phyloP scores from a whole-genome alignment of 1,140 invertebrate species.

The Drosophila bipectinata region DNA sequence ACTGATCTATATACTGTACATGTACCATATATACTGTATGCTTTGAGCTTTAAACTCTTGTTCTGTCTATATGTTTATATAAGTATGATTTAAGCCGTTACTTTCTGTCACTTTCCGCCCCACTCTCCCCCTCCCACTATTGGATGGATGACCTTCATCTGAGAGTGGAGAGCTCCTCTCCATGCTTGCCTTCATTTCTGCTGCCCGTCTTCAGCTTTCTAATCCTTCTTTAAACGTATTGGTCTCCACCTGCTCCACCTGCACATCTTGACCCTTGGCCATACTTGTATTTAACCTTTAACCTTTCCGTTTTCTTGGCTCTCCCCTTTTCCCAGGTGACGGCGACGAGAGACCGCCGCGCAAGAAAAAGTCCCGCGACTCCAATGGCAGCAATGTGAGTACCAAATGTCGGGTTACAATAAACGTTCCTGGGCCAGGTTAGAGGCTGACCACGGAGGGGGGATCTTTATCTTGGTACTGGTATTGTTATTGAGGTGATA shows the following conservation, averaged over 20 bases:
- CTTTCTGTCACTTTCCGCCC: not conserved
- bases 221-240: not conserved
- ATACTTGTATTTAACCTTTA: not conserved
- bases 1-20: constrained; percentile 10
- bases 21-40: not conserved
- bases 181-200: not conserved
- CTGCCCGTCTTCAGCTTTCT: constrained; percentile 5
- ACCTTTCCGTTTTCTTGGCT: constrained; percentile 8
- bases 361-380: constrained; percentile 81
- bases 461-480: too few relatives aligned
- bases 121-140: too few relatives aligned
- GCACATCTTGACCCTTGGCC: not conserved
- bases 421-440: not conserved
- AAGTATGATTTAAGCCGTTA: constrained; percentile 1
- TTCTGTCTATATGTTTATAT: constrained; percentile 20
- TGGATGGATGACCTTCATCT: not conserved
- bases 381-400: constrained; percentile 80
- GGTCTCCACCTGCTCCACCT: not conserved
- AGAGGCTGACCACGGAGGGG: not conserved
- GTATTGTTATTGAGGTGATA: too few relatives aligned
- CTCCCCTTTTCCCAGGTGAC: constrained; percentile 62
- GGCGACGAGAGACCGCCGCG: constrained; percentile 75
- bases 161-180: not conserved
- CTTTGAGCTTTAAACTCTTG: not conserved
- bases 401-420: not conserved